Base-by-base conservation (phyloP, 2,888 invertebrate species). In the Rhorus exstirpatorius region DNA sequence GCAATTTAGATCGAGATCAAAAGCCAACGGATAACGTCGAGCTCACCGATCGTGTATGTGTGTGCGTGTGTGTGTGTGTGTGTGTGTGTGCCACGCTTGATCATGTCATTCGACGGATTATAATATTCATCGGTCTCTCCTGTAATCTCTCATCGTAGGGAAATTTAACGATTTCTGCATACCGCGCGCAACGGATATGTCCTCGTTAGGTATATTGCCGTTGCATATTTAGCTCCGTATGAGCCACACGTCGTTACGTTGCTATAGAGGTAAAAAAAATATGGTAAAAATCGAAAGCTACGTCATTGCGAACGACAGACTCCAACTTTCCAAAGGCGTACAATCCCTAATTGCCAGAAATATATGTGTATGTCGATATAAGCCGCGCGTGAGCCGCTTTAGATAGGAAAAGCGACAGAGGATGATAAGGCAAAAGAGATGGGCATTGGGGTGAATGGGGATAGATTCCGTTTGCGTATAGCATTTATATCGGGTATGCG, bases 1-100 rank as follows among this genome's bases (percentile, higher is more conserved):
- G 85, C 83, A 87, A 88, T 86, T 87, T 86, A 87, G 86, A 88
- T 86, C 74, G 79, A 86, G 86, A 89, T 88, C 86, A 89, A 89
- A 88, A 89, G 87, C 85, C 84, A 82, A 70, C 71, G 81, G 86
- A 84, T 84, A 85, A 87, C 81, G 63, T 82, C 78, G 78, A 24
- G 46, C 12, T 67, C n/a, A n/a, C n/a, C n/a, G n/a, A n/a, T n/a
- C n/a, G n/a, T n/a, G n/a, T n/a, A n/a, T n/a, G n/a, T n/a, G n/a
- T n/a, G n/a, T n/a, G n/a, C n/a, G n/a, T n/a, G n/a, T n/a, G n/a
- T n/a, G n/a, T n/a, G n/a, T n/a, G n/a, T n/a, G n/a, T n/a, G n/a
- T n/a, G n/a, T n/a, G n/a, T n/a, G 55, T 55, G 53, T 12, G 41
- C 51, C 55, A 65, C 71, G 68, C 63, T 58, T 72, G 61, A 75